These are phyloP conservation scores for Dorcus hopei DNA, from an alignment of 2,888 invertebrate genomes.

Conservation along the genomic window DNA sequence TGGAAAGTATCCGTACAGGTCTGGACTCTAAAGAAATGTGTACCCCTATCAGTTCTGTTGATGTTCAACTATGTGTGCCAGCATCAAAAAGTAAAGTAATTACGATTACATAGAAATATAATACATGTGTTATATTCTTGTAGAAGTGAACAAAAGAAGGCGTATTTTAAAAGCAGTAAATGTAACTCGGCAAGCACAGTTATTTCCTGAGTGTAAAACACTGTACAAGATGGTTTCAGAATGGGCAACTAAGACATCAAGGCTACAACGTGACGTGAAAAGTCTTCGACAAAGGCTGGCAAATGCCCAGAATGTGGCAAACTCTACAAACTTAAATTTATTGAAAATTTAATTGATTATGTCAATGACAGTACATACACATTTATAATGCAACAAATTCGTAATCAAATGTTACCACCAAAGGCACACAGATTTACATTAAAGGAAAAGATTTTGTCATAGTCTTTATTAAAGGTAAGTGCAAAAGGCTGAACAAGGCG, in stretches of 20 bases:
- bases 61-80: too few relatives aligned
- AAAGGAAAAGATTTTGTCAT: constrained; percentile 23
- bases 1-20: too few relatives aligned
- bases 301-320: neutral
- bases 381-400: constrained; percentile 20
- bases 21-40: too few relatives aligned
- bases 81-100: too few relatives aligned
- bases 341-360: neutral
- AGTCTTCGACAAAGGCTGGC: neutral
- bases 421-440: constrained; percentile 21
- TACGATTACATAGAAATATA: too few relatives aligned
- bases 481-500: constrained; percentile 4
- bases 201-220: neutral
- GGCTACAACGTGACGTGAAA: neutral
- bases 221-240: neutral
- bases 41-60: too few relatives aligned
- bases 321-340: neutral
- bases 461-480: too few relatives aligned
- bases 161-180: neutral
- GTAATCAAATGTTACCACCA: constrained; percentile 11
- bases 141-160: neutral
- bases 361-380: constrained; percentile 5
- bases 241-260: neutral
- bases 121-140: too few relatives aligned
- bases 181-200: neutral